Evolutionary conservation across 1,140 invertebrate species (phyloP).

Genomic region (Bombus waltoni): DNA sequence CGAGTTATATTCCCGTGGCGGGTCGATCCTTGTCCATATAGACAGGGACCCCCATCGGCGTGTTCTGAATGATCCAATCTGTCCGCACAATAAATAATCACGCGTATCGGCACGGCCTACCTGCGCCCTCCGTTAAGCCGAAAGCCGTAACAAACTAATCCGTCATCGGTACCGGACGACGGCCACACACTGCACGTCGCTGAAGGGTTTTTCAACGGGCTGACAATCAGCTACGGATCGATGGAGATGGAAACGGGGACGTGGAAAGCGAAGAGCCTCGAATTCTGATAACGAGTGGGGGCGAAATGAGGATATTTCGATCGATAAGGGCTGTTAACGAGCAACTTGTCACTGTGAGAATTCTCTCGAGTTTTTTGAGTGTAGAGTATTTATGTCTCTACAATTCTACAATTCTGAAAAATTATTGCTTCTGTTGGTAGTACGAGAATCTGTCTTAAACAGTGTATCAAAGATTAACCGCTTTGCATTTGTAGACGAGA

Average conservation of each 20-base stretch:
- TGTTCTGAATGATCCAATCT: slow-evolving; percentile 77
- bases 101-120: slow-evolving; percentile 68
- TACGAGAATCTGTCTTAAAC: background rate
- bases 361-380: background rate
- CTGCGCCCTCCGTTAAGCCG: slow-evolving; percentile 60
- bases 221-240: slow-evolving; percentile 39
- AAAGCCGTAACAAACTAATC: slow-evolving; percentile 76
- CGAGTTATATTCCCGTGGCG: slow-evolving; percentile 64
- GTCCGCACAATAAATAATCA: slow-evolving; percentile 75
- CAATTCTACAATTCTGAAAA: background rate
- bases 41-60: slow-evolving; percentile 59
- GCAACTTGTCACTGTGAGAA: background rate
- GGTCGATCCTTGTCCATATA: slow-evolving; percentile 56
- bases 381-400: background rate
- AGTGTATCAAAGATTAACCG: background rate
- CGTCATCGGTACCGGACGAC: slow-evolving; percentile 68
- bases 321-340: background rate
- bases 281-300: background rate
- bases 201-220: slow-evolving; percentile 45
- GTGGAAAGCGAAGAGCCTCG: background rate
- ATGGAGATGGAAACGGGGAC: background rate
- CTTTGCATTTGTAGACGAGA: background rate
- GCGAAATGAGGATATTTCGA: background rate
- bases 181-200: slow-evolving; percentile 45
- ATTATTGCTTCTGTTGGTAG: no score